Percentiles rank a stretch among this genome's conserved stretches.
Conservation (phyloP, 1,140 invertebrate species). For the Drosophila mauritiana region DNA sequence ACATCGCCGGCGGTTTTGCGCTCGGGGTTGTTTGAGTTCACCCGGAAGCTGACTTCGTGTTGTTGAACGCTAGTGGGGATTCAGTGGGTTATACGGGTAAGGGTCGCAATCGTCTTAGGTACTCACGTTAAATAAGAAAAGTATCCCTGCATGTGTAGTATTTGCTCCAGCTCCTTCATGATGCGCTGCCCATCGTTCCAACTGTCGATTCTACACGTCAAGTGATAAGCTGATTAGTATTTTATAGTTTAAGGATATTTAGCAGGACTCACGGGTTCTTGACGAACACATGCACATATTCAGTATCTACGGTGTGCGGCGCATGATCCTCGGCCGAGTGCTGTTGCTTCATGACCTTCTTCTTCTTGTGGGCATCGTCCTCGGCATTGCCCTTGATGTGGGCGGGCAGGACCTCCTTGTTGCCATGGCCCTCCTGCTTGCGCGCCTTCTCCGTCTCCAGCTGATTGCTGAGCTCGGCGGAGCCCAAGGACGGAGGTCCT, state of each 20-base stretch:
- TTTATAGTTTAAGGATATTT: neutral
- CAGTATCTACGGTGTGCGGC: slow-evolving; percentile 84
- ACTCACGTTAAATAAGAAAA: slow-evolving; percentile 84
- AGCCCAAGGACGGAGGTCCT: slow-evolving; percentile 86
- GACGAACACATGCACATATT: slow-evolving; percentile 84
- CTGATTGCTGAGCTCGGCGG: slow-evolving; percentile 59
- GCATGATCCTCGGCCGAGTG: slow-evolving; percentile 84
- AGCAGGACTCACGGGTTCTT: slow-evolving; percentile 77
- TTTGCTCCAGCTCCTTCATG: slow-evolving; percentile 82
- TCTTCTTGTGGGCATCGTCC: slow-evolving; percentile 75
- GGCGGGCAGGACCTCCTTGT: slow-evolving; percentile 79
- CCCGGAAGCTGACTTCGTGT: slow-evolving; percentile 93
- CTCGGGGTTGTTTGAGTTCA: slow-evolving; percentile 89
- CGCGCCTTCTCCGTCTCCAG: slow-evolving; percentile 56
- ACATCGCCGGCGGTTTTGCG: slow-evolving; percentile 89
- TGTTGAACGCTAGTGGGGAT: slow-evolving; percentile 87
- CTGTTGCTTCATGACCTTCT: slow-evolving; percentile 74
- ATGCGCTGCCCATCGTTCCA: slow-evolving; percentile 84
- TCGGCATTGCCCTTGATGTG: slow-evolving; percentile 76
- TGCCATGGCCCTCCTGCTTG: slow-evolving; percentile 33
- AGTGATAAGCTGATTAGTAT: neutral
- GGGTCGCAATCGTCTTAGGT: too few relatives aligned
- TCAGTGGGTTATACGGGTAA: too few relatives aligned
- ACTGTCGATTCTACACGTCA: slow-evolving; percentile 72
- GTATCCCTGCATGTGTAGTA: slow-evolving; percentile 84